These are phyloP conservation scores for Theropithecus gelada DNA, from an alignment of 2,113 vertebrate genomes.

Conservation along the genomic window DNA sequence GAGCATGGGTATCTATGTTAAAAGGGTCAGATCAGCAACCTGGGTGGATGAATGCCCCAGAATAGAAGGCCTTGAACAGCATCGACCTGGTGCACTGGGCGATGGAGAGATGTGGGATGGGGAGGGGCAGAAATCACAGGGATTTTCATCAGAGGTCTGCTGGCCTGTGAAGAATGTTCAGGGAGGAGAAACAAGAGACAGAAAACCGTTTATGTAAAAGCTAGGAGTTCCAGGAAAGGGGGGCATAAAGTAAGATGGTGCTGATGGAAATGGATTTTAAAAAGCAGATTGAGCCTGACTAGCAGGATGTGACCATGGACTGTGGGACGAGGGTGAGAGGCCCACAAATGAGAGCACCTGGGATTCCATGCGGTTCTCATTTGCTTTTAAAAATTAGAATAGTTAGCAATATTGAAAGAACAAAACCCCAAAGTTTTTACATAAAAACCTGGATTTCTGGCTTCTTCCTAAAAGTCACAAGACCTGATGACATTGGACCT, in stretches of 20 bases:
- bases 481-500: accelerated
- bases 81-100: not conserved
- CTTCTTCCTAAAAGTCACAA: not conserved
- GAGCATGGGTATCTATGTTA: not conserved
- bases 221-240: not conserved
- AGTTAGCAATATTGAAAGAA: not conserved
- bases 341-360: not conserved
- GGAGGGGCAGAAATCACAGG: not conserved
- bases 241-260: not conserved
- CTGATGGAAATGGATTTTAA: too few species aligned
- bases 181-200: not conserved
- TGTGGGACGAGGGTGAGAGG: not conserved
- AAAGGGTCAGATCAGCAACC: not conserved
- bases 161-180: not conserved
- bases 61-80: not conserved
- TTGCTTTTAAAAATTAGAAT: not conserved
- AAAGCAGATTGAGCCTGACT: not conserved
- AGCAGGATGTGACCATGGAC: not conserved
- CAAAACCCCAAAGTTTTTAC: not conserved
- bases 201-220: not conserved
- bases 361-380: not conserved
- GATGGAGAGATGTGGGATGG: not conserved
- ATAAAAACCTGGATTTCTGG: not conserved
- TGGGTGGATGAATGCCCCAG: not conserved
- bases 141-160: not conserved